A percentile compares a stretch with the other conserved stretches of the same genome.
phyloP scores from a whole-genome alignment of 2,797 vertebrate species.

The Adrianichthys oophorus region DNA sequence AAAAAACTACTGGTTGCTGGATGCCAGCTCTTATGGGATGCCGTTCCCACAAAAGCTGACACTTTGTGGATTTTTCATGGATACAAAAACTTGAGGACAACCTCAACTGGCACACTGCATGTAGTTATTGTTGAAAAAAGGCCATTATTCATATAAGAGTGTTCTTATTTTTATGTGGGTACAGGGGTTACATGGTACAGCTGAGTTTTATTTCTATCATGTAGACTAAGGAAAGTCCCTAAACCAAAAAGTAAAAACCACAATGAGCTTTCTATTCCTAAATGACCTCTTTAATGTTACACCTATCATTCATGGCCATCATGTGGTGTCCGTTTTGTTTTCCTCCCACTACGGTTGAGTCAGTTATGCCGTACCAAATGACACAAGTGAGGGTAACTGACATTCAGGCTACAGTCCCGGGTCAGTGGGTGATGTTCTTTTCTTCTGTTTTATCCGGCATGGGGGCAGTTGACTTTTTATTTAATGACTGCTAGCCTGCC shows the following conservation, averaged over 20 bases:
- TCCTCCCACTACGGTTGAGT: conserved; percentile 50
- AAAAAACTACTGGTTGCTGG: too few species aligned
- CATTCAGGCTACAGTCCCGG: conserved; percentile 62
- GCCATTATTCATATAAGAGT: conserved; percentile 31
- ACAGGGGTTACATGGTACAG: conserved; percentile 58
- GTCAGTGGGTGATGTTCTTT: conserved; percentile 70
- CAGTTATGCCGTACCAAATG: conserved; percentile 47
- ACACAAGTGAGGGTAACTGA: conserved; percentile 51
- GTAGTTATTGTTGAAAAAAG: conserved; percentile 37
- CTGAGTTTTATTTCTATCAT: conserved; percentile 57
- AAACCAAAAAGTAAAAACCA: conserved; percentile 63
- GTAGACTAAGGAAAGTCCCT: conserved; percentile 40
- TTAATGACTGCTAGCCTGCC: conserved; percentile 56
- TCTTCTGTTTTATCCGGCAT: conserved; percentile 39
- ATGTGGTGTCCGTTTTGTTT: conserved; percentile 48
- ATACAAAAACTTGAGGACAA: conserved; percentile 10
- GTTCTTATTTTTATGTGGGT: conserved; percentile 48
- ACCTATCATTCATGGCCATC: conserved; percentile 62
- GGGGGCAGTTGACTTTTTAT: conserved; percentile 63
- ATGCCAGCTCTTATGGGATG: too few species aligned
- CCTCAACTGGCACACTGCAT: conserved; percentile 25
- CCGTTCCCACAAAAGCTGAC: conserved; percentile 7
- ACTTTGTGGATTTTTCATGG: conserved; percentile 27
- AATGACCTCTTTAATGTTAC: conserved; percentile 57
- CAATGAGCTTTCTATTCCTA: conserved; percentile 67